A percentile compares a stretch with the other conserved stretches of the same genome.
phyloP scores from a whole-genome alignment of 2,888 invertebrate genomes.

The Thelaira solivaga region DNA sequence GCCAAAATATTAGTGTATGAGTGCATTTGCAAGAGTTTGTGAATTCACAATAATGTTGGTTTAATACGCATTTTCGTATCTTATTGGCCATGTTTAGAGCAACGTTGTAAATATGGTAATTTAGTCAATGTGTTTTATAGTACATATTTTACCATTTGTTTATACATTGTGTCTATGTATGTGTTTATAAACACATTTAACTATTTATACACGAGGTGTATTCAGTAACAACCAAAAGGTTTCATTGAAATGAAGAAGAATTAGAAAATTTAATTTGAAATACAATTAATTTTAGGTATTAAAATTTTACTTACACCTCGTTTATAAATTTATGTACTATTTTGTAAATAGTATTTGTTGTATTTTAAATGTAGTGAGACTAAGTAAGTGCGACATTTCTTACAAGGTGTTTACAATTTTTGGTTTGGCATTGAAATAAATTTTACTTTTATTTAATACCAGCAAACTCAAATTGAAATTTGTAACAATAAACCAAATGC shows the following conservation, averaged over 20 bases:
- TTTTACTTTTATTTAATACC: slow-evolving; percentile 29
- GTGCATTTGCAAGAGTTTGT: not conserved
- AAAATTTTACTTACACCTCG: not conserved
- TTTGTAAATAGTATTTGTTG: slow-evolving; percentile 8
- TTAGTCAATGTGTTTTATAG: slow-evolving; percentile 39
- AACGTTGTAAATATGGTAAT: slow-evolving; percentile 48
- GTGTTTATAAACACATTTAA: not conserved
- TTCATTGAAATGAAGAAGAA: too few species aligned
- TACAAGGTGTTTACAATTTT: slow-evolving; percentile 53
- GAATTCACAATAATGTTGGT: slow-evolving; percentile 3
- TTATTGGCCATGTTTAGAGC: slow-evolving; percentile 52
- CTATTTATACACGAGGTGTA: not conserved
- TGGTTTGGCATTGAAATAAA: slow-evolving; percentile 44
- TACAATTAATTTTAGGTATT: too few species aligned
- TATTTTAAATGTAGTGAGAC: not conserved
- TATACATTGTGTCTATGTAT: not conserved
- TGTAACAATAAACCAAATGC: slow-evolving; percentile 1
- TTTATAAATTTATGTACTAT: slow-evolving; percentile 9
- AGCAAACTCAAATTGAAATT: not conserved
- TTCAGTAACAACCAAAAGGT: too few species aligned
- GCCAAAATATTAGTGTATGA: not conserved
- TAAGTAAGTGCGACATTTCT: slow-evolving; percentile 15
- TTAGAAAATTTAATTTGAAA: too few species aligned
- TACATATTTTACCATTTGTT: not conserved
- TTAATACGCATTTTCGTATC: slow-evolving; percentile 51